phyloP scores from a whole-genome alignment of 1,140 invertebrate species.

The Zaprionus tsacasi region DNA sequence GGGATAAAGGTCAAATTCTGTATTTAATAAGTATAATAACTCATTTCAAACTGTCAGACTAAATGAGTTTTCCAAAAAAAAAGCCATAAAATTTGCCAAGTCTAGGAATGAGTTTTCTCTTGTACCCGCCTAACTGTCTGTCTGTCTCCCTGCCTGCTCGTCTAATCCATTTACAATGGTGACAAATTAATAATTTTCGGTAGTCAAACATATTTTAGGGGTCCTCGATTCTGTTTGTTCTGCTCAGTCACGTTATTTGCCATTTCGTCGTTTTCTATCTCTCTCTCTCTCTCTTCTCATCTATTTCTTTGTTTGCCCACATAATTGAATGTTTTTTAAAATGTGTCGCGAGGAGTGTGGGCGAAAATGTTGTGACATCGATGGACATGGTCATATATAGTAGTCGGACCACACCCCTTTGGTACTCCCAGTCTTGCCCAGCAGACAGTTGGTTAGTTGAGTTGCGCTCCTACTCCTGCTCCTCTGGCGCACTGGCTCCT shows the following conservation, averaged over 20 bases:
- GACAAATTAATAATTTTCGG: conserved; percentile 37
- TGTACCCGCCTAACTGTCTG: not conserved
- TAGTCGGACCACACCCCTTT: conserved; percentile 26
- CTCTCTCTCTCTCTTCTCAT: conserved; percentile 25
- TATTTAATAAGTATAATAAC: not conserved
- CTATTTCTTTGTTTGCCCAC: conserved; percentile 73
- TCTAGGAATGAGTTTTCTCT: not conserved
- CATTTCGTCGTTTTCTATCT: not conserved
- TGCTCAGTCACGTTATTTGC: conserved; percentile 34
- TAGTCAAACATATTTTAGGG: conserved; percentile 3
- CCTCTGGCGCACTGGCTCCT: not conserved
- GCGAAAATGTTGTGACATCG: conserved; percentile 54
- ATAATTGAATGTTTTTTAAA: conserved; percentile 80
- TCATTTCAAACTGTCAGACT: not conserved
- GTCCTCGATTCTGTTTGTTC: not conserved
- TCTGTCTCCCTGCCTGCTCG: not conserved
- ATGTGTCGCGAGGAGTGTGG: conserved; percentile 35
- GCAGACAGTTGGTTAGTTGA: conserved; percentile 50
- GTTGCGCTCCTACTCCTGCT: not conserved
- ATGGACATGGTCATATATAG: conserved; percentile 31
- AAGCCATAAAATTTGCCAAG: not conserved
- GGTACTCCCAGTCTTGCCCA: not conserved
- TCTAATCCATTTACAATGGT: conserved; percentile 26
- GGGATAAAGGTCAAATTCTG: too few species aligned
- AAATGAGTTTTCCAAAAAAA: not conserved